A percentile compares a stretch with the other conserved stretches of the same genome.
These are phyloP conservation scores for Abramis brama DNA, from an alignment of 2,113 vertebrate species.

Conservation along the genomic window DNA sequence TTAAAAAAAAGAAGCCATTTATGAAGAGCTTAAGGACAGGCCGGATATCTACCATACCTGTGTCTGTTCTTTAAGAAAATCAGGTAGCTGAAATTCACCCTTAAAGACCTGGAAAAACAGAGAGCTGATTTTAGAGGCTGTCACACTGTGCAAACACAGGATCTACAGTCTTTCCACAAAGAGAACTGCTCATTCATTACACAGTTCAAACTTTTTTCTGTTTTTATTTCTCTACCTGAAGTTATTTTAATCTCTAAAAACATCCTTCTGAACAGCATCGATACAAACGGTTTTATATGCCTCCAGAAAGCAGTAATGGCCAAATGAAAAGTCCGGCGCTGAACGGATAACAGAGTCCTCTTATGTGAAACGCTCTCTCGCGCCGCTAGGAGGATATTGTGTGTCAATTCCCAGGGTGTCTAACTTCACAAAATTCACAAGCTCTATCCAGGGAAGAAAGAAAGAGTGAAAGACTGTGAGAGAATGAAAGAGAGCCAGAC, in stretches of 20 bases:
- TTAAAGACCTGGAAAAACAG: conserved; percentile 90
- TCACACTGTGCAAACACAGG: conserved; percentile 38
- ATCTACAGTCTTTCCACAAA: conserved; percentile 27
- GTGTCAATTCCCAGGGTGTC: conserved; percentile 46
- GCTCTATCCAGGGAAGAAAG: conserved; percentile 40
- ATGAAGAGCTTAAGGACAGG: conserved; percentile 63
- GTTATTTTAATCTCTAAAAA: background rate
- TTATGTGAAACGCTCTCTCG: conserved; percentile 29
- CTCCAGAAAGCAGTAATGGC: conserved; percentile 15
- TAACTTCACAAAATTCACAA: conserved; percentile 38
- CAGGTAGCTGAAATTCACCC: conserved; percentile 98
- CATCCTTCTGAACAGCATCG: background rate
- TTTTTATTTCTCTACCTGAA: background rate
- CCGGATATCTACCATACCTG: conserved; percentile 84
- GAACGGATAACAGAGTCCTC: conserved; percentile 26
- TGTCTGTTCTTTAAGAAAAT: conserved; percentile 93
- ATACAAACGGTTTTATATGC: conserved; percentile 4
- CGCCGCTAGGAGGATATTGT: conserved; percentile 26
- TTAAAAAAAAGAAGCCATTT: conserved; percentile 32
- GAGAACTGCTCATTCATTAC: background rate
- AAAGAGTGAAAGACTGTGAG: conserved; percentile 17
- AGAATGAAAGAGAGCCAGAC: conserved; percentile 2
- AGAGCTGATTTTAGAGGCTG: conserved; percentile 71
- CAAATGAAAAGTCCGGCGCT: background rate
- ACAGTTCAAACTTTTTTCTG: background rate